Conservation (phyloP, 1,140 invertebrate genomes). For the Drosophila novamexicana region DNA sequence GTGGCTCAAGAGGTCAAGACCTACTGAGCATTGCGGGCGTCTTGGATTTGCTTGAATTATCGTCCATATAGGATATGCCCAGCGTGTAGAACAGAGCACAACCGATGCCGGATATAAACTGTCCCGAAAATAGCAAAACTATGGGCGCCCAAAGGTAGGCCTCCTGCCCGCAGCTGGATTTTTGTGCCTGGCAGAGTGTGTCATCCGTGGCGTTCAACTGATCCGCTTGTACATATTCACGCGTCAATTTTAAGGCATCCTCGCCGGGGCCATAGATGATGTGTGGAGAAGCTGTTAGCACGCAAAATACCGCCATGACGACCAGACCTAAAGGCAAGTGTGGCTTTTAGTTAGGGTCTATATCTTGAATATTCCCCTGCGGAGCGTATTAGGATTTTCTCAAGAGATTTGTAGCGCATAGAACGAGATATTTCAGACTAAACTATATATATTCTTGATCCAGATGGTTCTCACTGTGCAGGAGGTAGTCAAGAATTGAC, state of each 20-base stretch:
- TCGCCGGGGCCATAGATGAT: slow-evolving; percentile 90
- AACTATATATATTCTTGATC: too few relatives aligned
- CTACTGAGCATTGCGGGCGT: slow-evolving; percentile 88
- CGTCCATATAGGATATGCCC: slow-evolving; percentile 89
- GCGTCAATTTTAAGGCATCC: slow-evolving; percentile 87
- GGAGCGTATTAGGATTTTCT: too few relatives aligned
- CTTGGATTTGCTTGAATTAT: slow-evolving; percentile 89
- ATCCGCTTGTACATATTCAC: slow-evolving; percentile 85
- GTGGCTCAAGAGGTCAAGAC: slow-evolving; percentile 19
- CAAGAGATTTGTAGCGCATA: too few relatives aligned
- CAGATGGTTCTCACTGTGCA: too few relatives aligned
- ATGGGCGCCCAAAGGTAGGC: slow-evolving; percentile 86
- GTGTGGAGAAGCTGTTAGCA: slow-evolving; percentile 89
- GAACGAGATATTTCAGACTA: too few relatives aligned
- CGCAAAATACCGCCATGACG: slow-evolving; percentile 86
- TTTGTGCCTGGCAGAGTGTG: slow-evolving; percentile 38
- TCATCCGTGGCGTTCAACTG: slow-evolving; percentile 33
- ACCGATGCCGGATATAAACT: slow-evolving; percentile 88
- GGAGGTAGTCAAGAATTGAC: too few relatives aligned
- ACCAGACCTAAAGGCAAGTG: slow-evolving; percentile 85
- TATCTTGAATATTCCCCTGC: too few relatives aligned
- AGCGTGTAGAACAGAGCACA: slow-evolving; percentile 88
- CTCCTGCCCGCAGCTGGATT: slow-evolving; percentile 51
- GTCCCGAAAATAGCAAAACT: slow-evolving; percentile 87
- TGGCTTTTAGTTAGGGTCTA: background rate